Base-by-base conservation (phyloP, 2,888 invertebrate genomes). In the Amblyjoppa fuscipennis region DNA sequence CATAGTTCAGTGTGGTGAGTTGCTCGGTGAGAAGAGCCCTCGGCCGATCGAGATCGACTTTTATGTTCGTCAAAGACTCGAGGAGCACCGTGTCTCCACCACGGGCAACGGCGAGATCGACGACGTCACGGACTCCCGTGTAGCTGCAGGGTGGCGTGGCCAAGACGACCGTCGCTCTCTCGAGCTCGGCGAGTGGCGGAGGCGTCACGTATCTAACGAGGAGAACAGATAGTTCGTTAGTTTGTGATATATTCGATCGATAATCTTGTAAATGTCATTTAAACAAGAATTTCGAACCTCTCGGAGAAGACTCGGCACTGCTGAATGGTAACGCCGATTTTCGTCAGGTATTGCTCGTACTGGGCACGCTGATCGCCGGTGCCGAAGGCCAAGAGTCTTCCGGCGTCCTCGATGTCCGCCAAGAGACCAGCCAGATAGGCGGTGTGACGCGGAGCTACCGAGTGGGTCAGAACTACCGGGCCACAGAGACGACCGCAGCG, bases 81-180 rank as follows among this genome's bases (percentile, higher is more conserved):
- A 98, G 94, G 95, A 98, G 96, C 13, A 96, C 95, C 6, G 97
- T 94, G 92, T 98, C 97, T 0, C 98, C 98, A 1, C 97, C 97
- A 49, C 97, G 95, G 6, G 94, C 94, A 7, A 95, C 93, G 7
- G 93, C 97, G 90, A 98, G 94, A 90, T 98, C 97, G 4, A 98
- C 97, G 0, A 97, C 97, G 92, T 98, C 97, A 0, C 95, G 95
- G 34, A 98, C 96, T 0, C 97, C 97, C 0, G 97, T 97, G 91
- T 97, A 97, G 0, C 97, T 97, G 92, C 97, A 97, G 0, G 97
- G 97, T 0, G 98, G 98, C 0, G 97, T 97, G 0, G 97, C 98
- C 88, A 96, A 95, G 1, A 96, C 95, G 0, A 96, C 96, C 0
- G 96, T 96, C 0, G 96, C 96, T 66, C 95, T 95, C 83, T 96